Evolutionary conservation across 2,113 vertebrate genomes (phyloP).

Genomic region (Hippoglossus stenolepis): DNA sequence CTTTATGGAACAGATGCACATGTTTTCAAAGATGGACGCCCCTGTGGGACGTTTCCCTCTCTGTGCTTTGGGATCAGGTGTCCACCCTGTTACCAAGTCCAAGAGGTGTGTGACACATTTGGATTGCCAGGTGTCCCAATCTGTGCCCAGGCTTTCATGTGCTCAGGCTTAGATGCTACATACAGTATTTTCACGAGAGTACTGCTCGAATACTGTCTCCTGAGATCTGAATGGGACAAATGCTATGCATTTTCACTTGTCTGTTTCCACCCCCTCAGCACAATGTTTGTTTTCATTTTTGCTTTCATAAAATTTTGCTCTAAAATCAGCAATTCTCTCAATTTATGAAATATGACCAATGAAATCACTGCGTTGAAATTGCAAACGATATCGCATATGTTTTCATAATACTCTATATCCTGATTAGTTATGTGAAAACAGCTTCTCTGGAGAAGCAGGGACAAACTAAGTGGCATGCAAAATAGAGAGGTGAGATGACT

Average conservation of each 20-base stretch:
- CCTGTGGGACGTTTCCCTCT: slow-evolving; percentile 18
- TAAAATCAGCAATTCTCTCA: background rate
- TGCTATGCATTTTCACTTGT: background rate
- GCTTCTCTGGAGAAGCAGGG: slow-evolving; percentile 27
- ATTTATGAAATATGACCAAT: slow-evolving; percentile 1
- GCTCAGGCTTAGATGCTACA: slow-evolving; percentile 15
- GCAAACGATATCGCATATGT: background rate
- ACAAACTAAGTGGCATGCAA: slow-evolving; percentile 46
- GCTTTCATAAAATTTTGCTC: background rate
- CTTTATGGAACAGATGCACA: slow-evolving; percentile 47
- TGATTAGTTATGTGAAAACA: slow-evolving; percentile 38
- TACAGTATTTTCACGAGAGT: slow-evolving; percentile 11
- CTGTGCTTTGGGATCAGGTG: slow-evolving; percentile 41
- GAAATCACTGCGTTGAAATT: background rate
- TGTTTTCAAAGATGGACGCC: slow-evolving; percentile 33
- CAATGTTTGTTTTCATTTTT: background rate
- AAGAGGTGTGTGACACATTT: slow-evolving; percentile 40
- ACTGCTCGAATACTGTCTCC: background rate
- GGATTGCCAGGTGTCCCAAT: slow-evolving; percentile 58
- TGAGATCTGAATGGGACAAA: slow-evolving; percentile 10
- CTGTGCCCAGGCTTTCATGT: slow-evolving; percentile 43
- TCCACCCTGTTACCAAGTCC: slow-evolving; percentile 46
- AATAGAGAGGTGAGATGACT: slow-evolving; percentile 57
- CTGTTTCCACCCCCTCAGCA: background rate
- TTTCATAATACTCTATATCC: slow-evolving; percentile 11